These are phyloP conservation scores for Orius laevigatus DNA, from an alignment of 1,140 invertebrate species.

Conservation along the genomic window DNA sequence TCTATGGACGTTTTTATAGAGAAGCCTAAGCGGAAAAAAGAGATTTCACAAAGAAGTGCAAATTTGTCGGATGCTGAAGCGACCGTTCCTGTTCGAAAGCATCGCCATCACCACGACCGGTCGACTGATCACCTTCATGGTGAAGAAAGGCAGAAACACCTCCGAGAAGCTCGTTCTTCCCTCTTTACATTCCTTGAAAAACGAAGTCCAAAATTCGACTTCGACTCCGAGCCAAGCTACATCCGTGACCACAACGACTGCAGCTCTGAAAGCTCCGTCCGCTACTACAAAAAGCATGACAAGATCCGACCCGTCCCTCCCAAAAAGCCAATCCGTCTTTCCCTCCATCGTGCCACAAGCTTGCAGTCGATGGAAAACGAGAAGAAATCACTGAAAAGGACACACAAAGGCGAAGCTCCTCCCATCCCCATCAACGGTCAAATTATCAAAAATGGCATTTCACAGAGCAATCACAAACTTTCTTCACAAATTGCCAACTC, in stretches of 20 bases:
- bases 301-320: constrained; percentile 49
- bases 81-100: background rate
- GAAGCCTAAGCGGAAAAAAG: constrained; percentile 15
- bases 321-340: constrained; percentile 64
- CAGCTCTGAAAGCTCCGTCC: constrained; percentile 22
- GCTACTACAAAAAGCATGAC: constrained; percentile 31
- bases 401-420: constrained; percentile 35
- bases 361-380: constrained; percentile 49
- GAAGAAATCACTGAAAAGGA: constrained; percentile 34
- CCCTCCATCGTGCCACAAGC: constrained; percentile 62
- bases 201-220: constrained; percentile 43
- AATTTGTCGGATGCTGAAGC: constrained; percentile 17
- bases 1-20: constrained; percentile 16
- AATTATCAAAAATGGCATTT: background rate
- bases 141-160: constrained; percentile 20
- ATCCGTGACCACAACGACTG: constrained; percentile 25
- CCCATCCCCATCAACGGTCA: constrained; percentile 10
- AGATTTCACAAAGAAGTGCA: constrained; percentile 13
- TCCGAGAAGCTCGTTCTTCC: constrained; percentile 24
- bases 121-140: constrained; percentile 15
- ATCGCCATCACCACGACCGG: constrained; percentile 18
- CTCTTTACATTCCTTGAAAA: constrained; percentile 21
- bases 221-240: constrained; percentile 41
- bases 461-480: constrained; percentile 1
- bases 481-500: background rate